Percentiles rank a stretch among this genome's conserved stretches.
These are phyloP conservation scores for Wasmannia auropunctata DNA, from an alignment of 1,140 invertebrate species.

Conservation along the genomic window DNA sequence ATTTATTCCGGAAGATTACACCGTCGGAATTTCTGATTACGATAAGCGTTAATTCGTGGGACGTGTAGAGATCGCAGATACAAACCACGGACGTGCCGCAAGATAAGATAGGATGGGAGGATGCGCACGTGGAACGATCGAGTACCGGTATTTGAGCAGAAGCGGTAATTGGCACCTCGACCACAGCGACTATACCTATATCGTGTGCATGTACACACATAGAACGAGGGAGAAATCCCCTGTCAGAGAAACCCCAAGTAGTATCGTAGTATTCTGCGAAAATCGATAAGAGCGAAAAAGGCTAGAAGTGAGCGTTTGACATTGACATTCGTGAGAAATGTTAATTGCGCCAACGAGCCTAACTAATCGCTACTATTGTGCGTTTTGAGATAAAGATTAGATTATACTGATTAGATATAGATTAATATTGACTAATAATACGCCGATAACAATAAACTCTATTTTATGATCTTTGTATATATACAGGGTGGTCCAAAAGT, in stretches of 20 bases:
- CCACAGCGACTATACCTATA: neutral
- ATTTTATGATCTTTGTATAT: too few species aligned
- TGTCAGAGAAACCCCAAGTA: neutral
- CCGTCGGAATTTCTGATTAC: neutral
- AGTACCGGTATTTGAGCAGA: constrained; percentile 27
- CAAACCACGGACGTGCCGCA: neutral
- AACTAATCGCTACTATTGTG: neutral
- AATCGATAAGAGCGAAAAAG: neutral
- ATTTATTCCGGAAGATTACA: constrained; percentile 1
- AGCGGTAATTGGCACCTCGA: constrained; percentile 9
- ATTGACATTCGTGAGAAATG: neutral
- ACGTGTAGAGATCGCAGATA: neutral
- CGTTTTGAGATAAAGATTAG: neutral
- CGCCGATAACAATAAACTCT: too few species aligned
- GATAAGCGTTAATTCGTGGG: neutral
- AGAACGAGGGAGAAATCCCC: too few species aligned
- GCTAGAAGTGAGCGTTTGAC: neutral
- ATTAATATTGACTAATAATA: too few species aligned
- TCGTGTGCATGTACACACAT: neutral
- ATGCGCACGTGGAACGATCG: neutral
- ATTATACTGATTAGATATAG: too few species aligned
- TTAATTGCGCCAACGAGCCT: neutral
- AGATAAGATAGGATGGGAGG: constrained; percentile 23
- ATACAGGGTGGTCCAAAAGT: too few species aligned
- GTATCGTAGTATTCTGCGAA: neutral